Base-by-base conservation (phyloP, 2,888 invertebrate genomes). In the Gymnoscelis rufifasciata region DNA sequence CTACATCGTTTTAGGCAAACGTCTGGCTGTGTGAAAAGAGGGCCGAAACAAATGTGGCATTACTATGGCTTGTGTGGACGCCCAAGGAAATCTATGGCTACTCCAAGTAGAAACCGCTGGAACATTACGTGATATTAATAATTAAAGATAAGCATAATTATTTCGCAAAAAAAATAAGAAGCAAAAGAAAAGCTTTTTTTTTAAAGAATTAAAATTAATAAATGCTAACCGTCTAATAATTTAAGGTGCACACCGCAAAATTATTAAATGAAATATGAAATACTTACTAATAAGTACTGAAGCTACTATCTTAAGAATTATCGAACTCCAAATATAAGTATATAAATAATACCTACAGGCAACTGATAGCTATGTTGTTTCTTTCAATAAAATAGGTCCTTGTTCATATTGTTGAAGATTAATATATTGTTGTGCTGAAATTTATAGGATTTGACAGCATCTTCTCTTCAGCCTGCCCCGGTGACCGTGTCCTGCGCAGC, bases 401-500 rank as follows among this genome's bases (percentile, higher is more conserved):
- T n/a, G n/a, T n/a, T n/a, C n/a, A n/a, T n/a, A n/a, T n/a, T n/a
- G n/a, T n/a, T n/a, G n/a, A n/a, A n/a, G n/a, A n/a, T n/a, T n/a
- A n/a, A n/a, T n/a, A n/a, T n/a, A n/a, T n/a, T n/a, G n/a, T n/a
- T n/a, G n/a, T n/a, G n/a, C n/a, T n/a, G n/a, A n/a, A n/a, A 19
- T 2, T 19, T 19, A 74, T 31, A 74, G 54, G 46, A 73, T 68
- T 49, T 30, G 62, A 59, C 70, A 66, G 44, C 50, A 54, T 15
- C 12, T 33, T 15, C 31, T 33, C 26, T 10, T 35, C n/a, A 81
- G 31, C 27, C 83, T 64, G 6, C 83, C 84, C 54, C 83, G 68
- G 42, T 84, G 83, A 0, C 84, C 86, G 44, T 70, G 76, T 19
- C 83, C 82, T 2, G 72, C 70, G 52, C 86, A 84, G 54, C 86